phyloP scores from a whole-genome alignment of 2,797 vertebrate species.

The Lutjanus argentimaculatus region DNA sequence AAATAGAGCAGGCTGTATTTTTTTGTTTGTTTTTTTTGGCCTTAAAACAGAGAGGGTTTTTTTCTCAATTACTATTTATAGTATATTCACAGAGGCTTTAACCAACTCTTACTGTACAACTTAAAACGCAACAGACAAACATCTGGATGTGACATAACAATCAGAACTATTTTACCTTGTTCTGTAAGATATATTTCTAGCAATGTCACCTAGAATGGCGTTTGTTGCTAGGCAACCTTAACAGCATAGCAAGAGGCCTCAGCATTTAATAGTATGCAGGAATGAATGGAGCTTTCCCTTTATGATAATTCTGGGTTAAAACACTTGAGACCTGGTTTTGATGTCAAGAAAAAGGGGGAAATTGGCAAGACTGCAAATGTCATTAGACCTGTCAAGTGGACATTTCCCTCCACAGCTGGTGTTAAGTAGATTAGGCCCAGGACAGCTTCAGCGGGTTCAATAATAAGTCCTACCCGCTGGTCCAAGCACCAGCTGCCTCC shows the following conservation, averaged over 20 bases:
- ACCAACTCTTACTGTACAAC: neutral
- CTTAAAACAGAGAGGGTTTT: neutral
- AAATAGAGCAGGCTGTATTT: constrained; percentile 15
- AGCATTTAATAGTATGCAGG: neutral
- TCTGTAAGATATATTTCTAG: constrained; percentile 5
- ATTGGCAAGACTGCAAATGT: neutral
- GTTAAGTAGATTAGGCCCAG: constrained; percentile 18
- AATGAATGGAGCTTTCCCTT: constrained; percentile 18
- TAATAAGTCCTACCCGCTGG: neutral
- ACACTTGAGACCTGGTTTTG: neutral
- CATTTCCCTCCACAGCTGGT: constrained; percentile 17
- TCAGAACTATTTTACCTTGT: constrained; percentile 3
- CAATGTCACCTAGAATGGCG: neutral
- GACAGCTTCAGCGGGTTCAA: constrained; percentile 21
- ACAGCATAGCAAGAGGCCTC: constrained; percentile 13
- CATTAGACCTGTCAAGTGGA: constrained; percentile 11
- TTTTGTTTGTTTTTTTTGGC: neutral
- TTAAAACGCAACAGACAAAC: neutral
- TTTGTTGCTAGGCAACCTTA: constrained; percentile 52
- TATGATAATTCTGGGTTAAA: constrained; percentile 27
- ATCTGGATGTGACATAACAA: neutral
- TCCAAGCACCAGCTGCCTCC: neutral
- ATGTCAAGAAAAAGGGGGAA: constrained; percentile 22
- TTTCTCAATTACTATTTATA: neutral
- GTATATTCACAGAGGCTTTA: neutral